These are phyloP conservation scores for Enteromius unitaeniatus DNA, from an alignment of 2,797 vertebrate species.

Conservation along the genomic window DNA sequence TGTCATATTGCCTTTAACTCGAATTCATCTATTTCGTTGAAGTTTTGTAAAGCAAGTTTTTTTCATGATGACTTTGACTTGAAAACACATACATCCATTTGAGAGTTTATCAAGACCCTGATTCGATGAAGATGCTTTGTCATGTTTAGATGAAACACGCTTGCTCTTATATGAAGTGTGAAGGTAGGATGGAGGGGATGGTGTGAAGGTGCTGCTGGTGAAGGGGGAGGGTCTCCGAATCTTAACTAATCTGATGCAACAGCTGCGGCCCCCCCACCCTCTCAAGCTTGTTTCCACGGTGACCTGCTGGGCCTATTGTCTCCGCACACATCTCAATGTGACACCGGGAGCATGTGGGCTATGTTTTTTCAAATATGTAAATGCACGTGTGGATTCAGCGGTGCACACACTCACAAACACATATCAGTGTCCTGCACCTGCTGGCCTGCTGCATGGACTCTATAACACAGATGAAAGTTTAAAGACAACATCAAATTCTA, in stretches of 20 bases:
- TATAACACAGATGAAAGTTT: neutral
- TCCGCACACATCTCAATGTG: constrained; percentile 69
- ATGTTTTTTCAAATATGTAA: constrained; percentile 70
- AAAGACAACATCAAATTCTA: neutral
- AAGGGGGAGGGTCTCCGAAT: constrained; percentile 67
- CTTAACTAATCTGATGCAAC: constrained; percentile 95
- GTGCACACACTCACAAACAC: constrained; percentile 48
- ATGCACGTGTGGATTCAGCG: constrained; percentile 60
- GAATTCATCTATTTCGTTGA: too few species aligned
- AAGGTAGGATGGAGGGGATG: neutral
- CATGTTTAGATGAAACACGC: neutral
- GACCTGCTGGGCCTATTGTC: constrained; percentile 86
- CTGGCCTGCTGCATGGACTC: neutral
- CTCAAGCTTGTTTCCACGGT: constrained; percentile 87
- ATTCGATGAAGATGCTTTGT: neutral
- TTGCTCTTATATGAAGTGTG: constrained; percentile 60
- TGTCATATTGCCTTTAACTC: too few species aligned
- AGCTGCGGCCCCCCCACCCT: constrained; percentile 92
- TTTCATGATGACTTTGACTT: neutral
- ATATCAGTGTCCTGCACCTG: constrained; percentile 34
- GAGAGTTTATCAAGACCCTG: too few species aligned
- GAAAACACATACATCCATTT: neutral
- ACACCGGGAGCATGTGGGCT: constrained; percentile 79
- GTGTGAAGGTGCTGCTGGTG: constrained; percentile 31
- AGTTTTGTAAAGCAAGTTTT: neutral